Base-by-base conservation (phyloP, 2,797 vertebrate species). In the Hirundo rustica region DNA sequence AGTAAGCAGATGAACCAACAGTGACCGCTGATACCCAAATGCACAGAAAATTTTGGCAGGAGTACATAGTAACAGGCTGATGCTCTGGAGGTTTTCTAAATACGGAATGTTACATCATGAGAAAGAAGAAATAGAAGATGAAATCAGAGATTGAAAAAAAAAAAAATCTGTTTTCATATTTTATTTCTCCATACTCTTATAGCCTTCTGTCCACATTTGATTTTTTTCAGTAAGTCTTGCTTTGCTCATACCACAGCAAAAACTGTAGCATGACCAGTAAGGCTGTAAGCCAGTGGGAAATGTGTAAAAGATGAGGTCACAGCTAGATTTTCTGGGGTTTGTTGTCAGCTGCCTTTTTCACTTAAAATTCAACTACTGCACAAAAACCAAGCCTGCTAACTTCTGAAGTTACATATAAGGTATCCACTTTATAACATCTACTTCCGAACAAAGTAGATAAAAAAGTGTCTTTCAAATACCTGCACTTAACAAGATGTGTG, bases 1-100 rank as follows among this genome's bases (percentile, higher is more conserved):
- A 99, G 99, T 99, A 98, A 92, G 98, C 89, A 93, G 64, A 76
- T 79, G 47, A 73, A 77, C 50, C 77, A 78, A 53, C 38, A 80
- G 20, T 38, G 40, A 72, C 67, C 38, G 7, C 34, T 66, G 74
- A 67, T 74, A 61, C 13, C 29, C 47, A 84, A 54, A 75, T 45
- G 58, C 13, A 25, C n/a, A 78, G 30, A 10, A 68, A 70, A 53
- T 88, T 93, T 55, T 94, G 8, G 67, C 36, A 64, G n/a, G 29
- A 75, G 20, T 50, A 8, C 51, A 19, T n/a, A 88, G 65, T n/a
- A 92, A 16, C n/a, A 60, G 23, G 16, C 18, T 70, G 48, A 85
- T 45, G 21, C 26, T 71, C 64, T 81, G 29, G 58, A 78, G 62
- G 66, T 94, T 82, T 88, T 95, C 53, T 50, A 54, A 70, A 45